Base-by-base conservation (phyloP, 2,113 vertebrate genomes). In the Nycticebus coucang region DNA sequence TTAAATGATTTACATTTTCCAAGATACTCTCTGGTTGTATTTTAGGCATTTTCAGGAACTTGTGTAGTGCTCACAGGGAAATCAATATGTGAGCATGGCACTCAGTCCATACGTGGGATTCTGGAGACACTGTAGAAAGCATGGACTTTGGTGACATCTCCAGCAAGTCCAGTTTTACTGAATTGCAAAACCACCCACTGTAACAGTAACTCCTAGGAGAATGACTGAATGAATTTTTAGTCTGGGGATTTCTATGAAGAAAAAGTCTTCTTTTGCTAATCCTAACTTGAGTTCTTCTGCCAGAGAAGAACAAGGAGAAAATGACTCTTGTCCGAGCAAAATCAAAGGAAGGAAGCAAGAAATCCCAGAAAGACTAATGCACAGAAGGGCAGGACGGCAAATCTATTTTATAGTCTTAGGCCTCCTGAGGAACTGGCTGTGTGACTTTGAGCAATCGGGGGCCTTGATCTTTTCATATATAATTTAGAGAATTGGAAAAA, bases 1-100 rank as follows among this genome's bases (percentile, higher is more conserved):
- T 96, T 89, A 89, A 92, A 88, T 94, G 21, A 72, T 10, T 94
- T 87, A 74, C 5, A 37, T 83, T 97, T 95, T 75, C 19, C 11
- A 84, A 69, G 17, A 77, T 62, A 92, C 10, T 66, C 80, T 87
- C 62, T 62, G 41, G 72, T 30, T 93, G 14, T 84, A 55, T 80
- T 85, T 87, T 74, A 95, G 62, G 68, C 82, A 89, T 75, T 80
- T 53, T 21, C 28, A 77, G 19, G 79, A 77, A 86, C n/a, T 94
- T 86, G 59, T 35, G 6, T 18, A 45, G 37, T 21, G 21, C 4
- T 90, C 80, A 6, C 55, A 19, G 72, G 37, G 37, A 87, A 41
- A 80, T 91, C 64, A 79, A 21, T 68, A n/a, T 53, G 24, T 37
- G 74, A 91, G n/a, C 24, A 45, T 7, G 64, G 60, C 55, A 26